Base-by-base conservation (phyloP, 2,888 invertebrate genomes). In the Aleiodes leptofemur region DNA sequence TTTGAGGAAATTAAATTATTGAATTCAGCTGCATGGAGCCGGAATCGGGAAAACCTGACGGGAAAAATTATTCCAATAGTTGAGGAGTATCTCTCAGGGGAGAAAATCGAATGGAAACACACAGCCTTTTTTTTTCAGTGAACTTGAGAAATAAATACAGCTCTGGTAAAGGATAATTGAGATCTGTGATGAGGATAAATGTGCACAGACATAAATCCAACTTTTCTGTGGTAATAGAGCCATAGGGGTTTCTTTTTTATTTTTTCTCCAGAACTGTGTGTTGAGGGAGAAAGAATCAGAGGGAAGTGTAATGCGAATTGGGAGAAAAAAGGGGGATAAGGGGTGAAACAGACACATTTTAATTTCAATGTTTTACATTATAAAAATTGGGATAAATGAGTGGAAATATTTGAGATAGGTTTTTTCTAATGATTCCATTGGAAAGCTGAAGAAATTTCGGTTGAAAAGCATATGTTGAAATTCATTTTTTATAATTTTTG, bases 1-100 rank as follows among this genome's bases (percentile, higher is more conserved):
- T 31, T 56, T 29, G 13, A 50, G 11, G 55, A n/a, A 34, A 6
- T 34, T 34, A 6, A 4, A 34, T 34, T 34, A 34, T 34, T 34
- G 6, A 34, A 34, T 34, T 4, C 11, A 51, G 34, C 50, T 9
- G n/a, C 23, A 23, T 31, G 48, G 29, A 38, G 50, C 14, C 50
- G 31, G 34, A 53, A 53, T 34, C 50, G 29, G 53, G 16, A 23
- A 59, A 34, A 23, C 23, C 48, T 23, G 57, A 76, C 64, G 34
- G 53, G 14, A 53, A 50, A 66, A 29, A 64, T 68, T 69, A 70
- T 72, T 51, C 38, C 53, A 73, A 78, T 77, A 57, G 57, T 74
- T 72, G 48, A 74, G 55, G 51, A 69, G 66, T 71, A 59, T 75
- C 68, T 66, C 64, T 29, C 8, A 2, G 1, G 6, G 14, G 34